Conservation (phyloP, 2,888 invertebrate genomes). For the Meliscaeva auricollis region DNA sequence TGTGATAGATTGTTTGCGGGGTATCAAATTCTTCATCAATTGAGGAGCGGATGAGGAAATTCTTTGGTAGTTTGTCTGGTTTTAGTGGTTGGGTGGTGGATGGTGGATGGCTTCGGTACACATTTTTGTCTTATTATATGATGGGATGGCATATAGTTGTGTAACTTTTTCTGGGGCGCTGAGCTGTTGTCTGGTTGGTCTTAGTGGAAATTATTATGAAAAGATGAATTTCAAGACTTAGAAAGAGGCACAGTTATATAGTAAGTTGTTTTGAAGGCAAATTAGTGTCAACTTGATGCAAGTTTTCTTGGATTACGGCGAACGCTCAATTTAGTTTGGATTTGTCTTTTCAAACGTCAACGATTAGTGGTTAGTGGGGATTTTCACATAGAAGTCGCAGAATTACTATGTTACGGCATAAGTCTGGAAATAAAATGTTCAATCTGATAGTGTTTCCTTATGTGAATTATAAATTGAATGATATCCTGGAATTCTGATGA, state of each 20-base stretch:
- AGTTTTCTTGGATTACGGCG: not conserved
- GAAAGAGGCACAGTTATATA: not conserved
- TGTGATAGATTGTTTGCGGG: not conserved
- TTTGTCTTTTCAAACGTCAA: not conserved
- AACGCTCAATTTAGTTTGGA: not conserved
- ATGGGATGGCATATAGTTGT: constrained; percentile 30
- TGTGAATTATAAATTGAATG: no score
- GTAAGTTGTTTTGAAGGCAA: constrained; percentile 28
- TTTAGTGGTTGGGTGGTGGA: not conserved
- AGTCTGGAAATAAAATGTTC: no score
- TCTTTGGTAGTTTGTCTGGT: constrained; percentile 25
- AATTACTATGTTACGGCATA: no score
- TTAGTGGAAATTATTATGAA: not conserved
- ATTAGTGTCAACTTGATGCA: constrained; percentile 50
- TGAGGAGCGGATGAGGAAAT: constrained; percentile 55
- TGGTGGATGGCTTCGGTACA: constrained; percentile 12
- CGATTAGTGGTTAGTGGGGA: no score
- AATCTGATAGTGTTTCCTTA: no score
- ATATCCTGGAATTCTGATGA: no score
- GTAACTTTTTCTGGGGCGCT: constrained; percentile 42
- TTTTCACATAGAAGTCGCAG: no score
- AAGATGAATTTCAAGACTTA: constrained; percentile 37
- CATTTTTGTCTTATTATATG: not conserved
- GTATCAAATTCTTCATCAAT: constrained; percentile 35
- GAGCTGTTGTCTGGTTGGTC: not conserved